Evolutionary conservation across 2,797 vertebrate species (phyloP), one percentile per base, ranked within the genome.

Genomic region (Ctenochaetus hawaiiensis): DNA sequence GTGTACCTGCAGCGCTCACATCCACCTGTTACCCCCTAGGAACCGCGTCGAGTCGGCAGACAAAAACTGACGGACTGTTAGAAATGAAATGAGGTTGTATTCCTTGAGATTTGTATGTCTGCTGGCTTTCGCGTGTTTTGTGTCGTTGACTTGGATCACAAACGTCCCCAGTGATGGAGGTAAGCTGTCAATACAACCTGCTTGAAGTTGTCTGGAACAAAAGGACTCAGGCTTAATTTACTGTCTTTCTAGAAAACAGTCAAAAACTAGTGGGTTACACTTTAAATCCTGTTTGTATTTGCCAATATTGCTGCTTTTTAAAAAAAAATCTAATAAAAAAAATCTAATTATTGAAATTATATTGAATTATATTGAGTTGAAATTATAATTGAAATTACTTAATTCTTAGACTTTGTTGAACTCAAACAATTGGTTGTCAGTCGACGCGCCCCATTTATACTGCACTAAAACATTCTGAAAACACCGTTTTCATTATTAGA

Each of bases 51-150:
- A 16, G 41, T 14, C 18, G 13, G 22, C 11, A 60, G 4, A 51
- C 11, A 8, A 4, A 34, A 1, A 18, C 61, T 7, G 56, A 17
- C n/a, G 7, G 30, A 18, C 66, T 9, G 37, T 6, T 11, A 47
- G 72, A 60, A 49, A 82, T 90, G 89, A 92, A 30, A 93, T 94
- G 91, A 93, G 82, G 92, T 13, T 75, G 43, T 70, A 51, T 23
- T 22, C 75, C 72, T 6, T 81, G 1, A 92, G 68, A 45, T 3
- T 77, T 67, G 67, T 72, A 13, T 81, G 61, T 74, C 8, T 93
- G 30, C 5, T 91, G 47, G 74, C 10, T 43, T 5, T 82, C 13
- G 73, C 22, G 4, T 83, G 85, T 30, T 49, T 92, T 0, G 5
- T 92, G 4, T 80, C 85, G 0, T 2, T 83, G 0, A 77, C 73